Percentiles rank a stretch among this genome's conserved stretches.
phyloP scores from a whole-genome alignment of 2,113 vertebrate species.

The Hemibagrus wyckioides region DNA sequence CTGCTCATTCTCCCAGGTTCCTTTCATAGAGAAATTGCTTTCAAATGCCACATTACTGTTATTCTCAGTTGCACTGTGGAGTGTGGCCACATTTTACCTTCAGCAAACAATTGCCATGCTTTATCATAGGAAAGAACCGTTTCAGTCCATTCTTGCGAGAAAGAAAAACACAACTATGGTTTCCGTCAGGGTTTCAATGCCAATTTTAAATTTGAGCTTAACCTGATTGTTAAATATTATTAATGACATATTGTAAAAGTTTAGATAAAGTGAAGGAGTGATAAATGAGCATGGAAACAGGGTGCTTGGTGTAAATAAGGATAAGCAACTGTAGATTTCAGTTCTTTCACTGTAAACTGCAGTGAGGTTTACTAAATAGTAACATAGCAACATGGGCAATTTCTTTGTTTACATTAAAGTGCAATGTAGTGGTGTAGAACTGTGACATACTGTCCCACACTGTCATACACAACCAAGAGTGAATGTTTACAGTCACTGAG shows the following conservation, averaged over 20 bases:
- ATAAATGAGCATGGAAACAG: background rate
- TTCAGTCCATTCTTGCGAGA: background rate
- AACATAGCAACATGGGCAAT: background rate
- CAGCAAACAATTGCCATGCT: background rate
- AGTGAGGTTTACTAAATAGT: background rate
- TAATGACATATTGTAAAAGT: background rate
- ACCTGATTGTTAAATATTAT: background rate
- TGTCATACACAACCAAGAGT: background rate
- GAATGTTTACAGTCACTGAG: background rate
- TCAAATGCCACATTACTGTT: background rate
- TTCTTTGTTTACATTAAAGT: background rate
- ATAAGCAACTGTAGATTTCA: background rate
- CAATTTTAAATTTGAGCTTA: background rate
- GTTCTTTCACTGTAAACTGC: background rate
- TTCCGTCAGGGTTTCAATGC: background rate
- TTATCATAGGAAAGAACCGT: slow-evolving; percentile 1
- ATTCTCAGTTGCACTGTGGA: background rate
- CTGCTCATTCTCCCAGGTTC: background rate
- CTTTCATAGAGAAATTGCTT: slow-evolving; percentile 11
- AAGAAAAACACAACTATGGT: background rate
- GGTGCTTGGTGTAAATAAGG: background rate
- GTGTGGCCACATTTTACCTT: background rate
- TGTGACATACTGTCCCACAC: background rate
- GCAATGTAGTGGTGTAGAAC: background rate
- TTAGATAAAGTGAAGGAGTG: background rate